These are phyloP conservation scores for Anarhynchus alexandrinus DNA, from an alignment of 2,113 vertebrate species.

Conservation along the genomic window DNA sequence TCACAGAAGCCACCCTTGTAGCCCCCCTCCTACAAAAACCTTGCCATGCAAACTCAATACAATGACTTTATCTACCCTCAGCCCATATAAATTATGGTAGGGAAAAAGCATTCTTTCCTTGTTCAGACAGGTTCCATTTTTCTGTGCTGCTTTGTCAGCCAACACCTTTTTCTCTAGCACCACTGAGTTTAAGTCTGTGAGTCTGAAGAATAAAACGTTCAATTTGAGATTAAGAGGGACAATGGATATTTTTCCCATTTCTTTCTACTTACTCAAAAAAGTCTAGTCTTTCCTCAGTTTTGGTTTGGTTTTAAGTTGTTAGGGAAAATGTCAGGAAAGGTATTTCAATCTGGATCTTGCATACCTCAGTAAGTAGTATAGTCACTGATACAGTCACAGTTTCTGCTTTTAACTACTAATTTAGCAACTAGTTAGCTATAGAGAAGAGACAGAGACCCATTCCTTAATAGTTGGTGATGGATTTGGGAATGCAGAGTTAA, in stretches of 20 bases:
- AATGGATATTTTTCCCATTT: neutral
- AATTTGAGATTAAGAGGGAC: neutral
- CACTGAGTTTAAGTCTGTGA: neutral
- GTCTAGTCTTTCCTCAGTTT: neutral
- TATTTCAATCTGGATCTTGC: neutral
- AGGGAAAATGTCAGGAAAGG: neutral
- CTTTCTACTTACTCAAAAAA: neutral
- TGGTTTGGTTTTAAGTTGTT: neutral
- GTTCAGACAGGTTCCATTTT: neutral
- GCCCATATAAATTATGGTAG: neutral
- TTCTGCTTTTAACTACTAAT: neutral
- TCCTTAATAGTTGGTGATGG: neutral
- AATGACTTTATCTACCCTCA: neutral
- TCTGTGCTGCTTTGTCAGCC: neutral
- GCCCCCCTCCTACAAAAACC: neutral
- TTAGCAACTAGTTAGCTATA: neutral
- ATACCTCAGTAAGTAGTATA: neutral
- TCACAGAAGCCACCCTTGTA: neutral
- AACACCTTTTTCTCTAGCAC: neutral
- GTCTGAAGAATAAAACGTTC: neutral
- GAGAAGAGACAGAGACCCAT: neutral
- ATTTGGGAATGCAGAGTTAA: neutral
- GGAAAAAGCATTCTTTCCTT: neutral
- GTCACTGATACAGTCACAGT: neutral
- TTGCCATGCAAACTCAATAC: neutral